phyloP scores from a whole-genome alignment of 1,140 invertebrate genomes.

The Trichonephila inaurata region DNA sequence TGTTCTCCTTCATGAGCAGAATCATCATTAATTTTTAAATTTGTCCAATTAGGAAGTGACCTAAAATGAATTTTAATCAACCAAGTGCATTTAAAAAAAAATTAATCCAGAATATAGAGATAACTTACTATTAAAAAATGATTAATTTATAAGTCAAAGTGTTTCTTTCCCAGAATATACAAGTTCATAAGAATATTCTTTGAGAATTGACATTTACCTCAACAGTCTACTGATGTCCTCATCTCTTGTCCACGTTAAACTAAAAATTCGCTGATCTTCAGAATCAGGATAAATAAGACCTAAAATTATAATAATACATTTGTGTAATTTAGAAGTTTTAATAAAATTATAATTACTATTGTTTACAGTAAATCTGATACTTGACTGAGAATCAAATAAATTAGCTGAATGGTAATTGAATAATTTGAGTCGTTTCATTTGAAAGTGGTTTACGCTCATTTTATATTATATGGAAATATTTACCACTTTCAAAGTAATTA shows the following conservation, averaged over 20 bases:
- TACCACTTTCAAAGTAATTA: too few relatives aligned
- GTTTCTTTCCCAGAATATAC: too few relatives aligned
- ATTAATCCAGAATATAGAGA: not conserved
- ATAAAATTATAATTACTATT: too few relatives aligned
- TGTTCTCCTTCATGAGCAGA: constrained; percentile 42
- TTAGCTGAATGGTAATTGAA: too few relatives aligned
- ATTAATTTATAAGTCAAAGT: too few relatives aligned
- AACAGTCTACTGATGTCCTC: constrained; percentile 95
- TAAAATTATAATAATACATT: not conserved
- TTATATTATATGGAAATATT: too few relatives aligned
- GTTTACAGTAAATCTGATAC: too few relatives aligned
- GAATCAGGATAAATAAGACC: constrained; percentile 83
- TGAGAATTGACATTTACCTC: constrained; percentile 82
- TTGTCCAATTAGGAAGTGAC: constrained; percentile 91
- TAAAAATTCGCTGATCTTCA: constrained; percentile 89
- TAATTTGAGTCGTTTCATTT: too few relatives aligned
- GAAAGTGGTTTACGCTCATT: too few relatives aligned
- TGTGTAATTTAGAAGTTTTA: too few relatives aligned
- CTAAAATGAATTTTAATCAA: constrained; percentile 81
- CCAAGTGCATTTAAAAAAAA: constrained; percentile 40
- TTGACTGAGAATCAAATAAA: too few relatives aligned
- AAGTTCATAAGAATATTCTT: not conserved
- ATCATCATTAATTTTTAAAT: constrained; percentile 82
- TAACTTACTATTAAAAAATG: too few relatives aligned
- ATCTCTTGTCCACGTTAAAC: constrained; percentile 95